Conservation (phyloP, 2,797 vertebrate genomes). For the Melanotaenia boesemani region DNA sequence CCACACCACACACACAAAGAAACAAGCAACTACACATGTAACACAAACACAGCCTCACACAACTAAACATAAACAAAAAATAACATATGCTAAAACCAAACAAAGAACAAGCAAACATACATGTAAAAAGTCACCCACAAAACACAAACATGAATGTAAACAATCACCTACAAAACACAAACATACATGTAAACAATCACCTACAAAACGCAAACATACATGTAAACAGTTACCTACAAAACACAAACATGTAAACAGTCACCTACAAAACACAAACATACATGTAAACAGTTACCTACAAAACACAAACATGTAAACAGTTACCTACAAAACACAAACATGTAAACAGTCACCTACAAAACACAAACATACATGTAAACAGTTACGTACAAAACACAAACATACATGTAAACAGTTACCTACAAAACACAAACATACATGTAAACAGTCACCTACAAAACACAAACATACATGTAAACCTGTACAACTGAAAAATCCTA, state of each 20-base stretch:
- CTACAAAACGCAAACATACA: not conserved
- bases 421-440: no score
- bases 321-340: not conserved
- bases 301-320: not conserved
- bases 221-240: no score
- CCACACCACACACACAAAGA: conserved; percentile 35
- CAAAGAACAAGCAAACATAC: not conserved
- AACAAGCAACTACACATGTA: conserved; percentile 1
- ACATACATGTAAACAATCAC: not conserved
- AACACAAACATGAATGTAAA: not conserved
- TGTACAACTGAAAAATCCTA: no score
- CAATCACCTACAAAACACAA: not conserved
- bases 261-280: not conserved
- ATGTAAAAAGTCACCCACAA: not conserved
- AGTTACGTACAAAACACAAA: not conserved
- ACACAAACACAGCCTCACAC: not conserved
- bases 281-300: no score
- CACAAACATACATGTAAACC: no score
- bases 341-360: not conserved
- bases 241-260: no score
- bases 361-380: not conserved
- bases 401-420: not conserved
- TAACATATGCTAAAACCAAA: no score
- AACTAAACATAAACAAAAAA: not conserved
- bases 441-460: no score